Evolutionary conservation across 1,140 invertebrate genomes (phyloP).

Genomic region (Ridgeia piscesae): DNA sequence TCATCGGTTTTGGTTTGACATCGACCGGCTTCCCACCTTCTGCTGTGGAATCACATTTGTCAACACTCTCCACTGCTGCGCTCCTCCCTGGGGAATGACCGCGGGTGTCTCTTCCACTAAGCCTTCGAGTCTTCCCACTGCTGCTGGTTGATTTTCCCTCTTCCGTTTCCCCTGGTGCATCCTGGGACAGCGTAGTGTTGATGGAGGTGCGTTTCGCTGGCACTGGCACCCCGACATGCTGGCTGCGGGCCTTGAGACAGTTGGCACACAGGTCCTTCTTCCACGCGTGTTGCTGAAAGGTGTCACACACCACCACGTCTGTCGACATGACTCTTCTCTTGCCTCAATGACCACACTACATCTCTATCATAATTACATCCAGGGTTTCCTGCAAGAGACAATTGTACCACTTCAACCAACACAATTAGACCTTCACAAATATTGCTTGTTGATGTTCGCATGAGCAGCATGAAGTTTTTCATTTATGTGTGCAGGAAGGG

Average conservation of each 20-base stretch:
- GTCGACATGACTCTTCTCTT: conserved; percentile 12
- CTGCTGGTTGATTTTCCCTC: neutral
- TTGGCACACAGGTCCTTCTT: conserved; percentile 17
- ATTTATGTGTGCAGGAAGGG: no score
- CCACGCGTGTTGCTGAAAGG: conserved; percentile 15
- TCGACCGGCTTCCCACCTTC: neutral
- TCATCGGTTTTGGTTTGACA: neutral
- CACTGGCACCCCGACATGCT: neutral
- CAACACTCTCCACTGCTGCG: neutral
- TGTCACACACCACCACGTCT: neutral
- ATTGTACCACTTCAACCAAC: neutral
- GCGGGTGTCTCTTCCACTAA: neutral
- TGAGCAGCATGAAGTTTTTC: no score
- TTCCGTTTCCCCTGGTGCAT: neutral
- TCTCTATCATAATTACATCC: neutral
- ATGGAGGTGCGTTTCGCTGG: conserved; percentile 9
- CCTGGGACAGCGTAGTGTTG: neutral
- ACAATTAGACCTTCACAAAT: no score
- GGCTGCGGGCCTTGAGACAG: conserved; percentile 13
- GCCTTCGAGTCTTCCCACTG: neutral
- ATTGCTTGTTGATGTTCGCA: no score
- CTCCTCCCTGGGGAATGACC: neutral
- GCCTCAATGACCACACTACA: neutral
- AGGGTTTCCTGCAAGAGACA: neutral
- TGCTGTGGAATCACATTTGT: neutral